Percentiles rank a stretch among this genome's conserved stretches.
Evolutionary conservation across 2,888 invertebrate genomes (phyloP).

Genomic region (Diachrysia chrysitis): DNA sequence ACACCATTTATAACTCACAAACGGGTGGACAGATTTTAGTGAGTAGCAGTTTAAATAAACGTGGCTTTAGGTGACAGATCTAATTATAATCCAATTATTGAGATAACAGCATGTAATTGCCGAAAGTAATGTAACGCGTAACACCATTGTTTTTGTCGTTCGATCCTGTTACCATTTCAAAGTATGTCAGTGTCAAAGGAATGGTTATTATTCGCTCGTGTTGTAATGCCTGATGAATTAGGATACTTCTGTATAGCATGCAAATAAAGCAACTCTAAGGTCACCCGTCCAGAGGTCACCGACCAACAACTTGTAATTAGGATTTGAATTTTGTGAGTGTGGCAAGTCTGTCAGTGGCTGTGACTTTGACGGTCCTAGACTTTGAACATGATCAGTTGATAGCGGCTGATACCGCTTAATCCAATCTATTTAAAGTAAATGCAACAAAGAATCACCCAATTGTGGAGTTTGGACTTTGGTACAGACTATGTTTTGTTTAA

Average conservation of each 20-base stretch:
- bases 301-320: conserved; percentile 15
- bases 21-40: too few species aligned
- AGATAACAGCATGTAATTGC: too few species aligned
- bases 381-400: background rate
- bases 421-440: too few species aligned
- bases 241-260: conserved; percentile 17
- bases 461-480: too few species aligned
- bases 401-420: background rate
- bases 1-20: too few species aligned
- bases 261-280: conserved; percentile 46
- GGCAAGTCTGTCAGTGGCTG: conserved; percentile 14
- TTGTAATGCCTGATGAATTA: conserved; percentile 20
- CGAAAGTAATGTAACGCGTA: too few species aligned
- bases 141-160: conserved; percentile 13
- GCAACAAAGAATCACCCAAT: too few species aligned
- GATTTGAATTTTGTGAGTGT: conserved; percentile 40
- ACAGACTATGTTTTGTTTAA: too few species aligned
- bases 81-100: too few species aligned
- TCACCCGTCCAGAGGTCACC: conserved; percentile 35
- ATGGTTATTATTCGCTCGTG: conserved; percentile 6
- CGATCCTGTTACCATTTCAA: background rate
- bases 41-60: too few species aligned
- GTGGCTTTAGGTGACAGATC: too few species aligned
- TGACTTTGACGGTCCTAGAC: conserved; percentile 13
- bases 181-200: conserved; percentile 25